Percentiles rank a stretch among this genome's conserved stretches.
phyloP scores from a whole-genome alignment of 2,888 invertebrate species.

The Lepidonotus clava region DNA sequence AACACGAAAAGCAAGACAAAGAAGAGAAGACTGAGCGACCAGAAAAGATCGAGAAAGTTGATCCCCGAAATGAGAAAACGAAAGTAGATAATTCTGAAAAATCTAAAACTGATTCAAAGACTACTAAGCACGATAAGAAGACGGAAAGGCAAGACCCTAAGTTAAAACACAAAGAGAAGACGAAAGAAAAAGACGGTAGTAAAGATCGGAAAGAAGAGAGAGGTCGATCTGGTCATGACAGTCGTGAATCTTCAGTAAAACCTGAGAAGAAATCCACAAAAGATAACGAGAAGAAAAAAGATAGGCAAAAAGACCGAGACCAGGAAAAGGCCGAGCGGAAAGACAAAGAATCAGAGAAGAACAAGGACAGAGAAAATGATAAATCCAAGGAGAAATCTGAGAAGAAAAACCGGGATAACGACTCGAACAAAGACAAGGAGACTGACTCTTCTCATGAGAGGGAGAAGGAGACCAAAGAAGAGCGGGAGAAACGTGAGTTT shows the following conservation, averaged over 20 bases:
- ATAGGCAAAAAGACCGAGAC: constrained; percentile 47
- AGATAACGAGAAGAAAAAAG: constrained; percentile 51
- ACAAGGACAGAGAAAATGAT: constrained; percentile 64
- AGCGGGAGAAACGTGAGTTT: constrained; percentile 69
- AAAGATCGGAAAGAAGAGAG: constrained; percentile 14
- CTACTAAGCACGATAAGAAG: constrained; percentile 46
- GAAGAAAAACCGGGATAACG: constrained; percentile 26
- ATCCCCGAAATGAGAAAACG: background rate
- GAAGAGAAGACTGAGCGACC: background rate
- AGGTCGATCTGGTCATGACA: background rate
- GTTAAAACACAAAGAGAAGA: constrained; percentile 28
- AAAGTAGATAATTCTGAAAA: constrained; percentile 5
- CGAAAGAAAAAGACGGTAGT: constrained; percentile 43
- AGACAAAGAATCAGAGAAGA: constrained; percentile 17
- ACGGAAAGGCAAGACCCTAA: background rate
- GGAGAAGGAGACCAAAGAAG: constrained; percentile 61
- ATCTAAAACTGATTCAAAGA: constrained; percentile 33
- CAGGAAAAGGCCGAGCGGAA: constrained; percentile 31
- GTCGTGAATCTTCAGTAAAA: constrained; percentile 32
- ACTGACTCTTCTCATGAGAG: background rate
- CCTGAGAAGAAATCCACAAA: constrained; percentile 9
- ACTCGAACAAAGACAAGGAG: constrained; percentile 49
- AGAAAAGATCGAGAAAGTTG: constrained; percentile 21
- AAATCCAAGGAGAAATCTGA: constrained; percentile 65
- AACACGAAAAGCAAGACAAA: constrained; percentile 38